Conservation (phyloP, 2,888 invertebrate genomes). For the Rotaria sp. region DNA sequence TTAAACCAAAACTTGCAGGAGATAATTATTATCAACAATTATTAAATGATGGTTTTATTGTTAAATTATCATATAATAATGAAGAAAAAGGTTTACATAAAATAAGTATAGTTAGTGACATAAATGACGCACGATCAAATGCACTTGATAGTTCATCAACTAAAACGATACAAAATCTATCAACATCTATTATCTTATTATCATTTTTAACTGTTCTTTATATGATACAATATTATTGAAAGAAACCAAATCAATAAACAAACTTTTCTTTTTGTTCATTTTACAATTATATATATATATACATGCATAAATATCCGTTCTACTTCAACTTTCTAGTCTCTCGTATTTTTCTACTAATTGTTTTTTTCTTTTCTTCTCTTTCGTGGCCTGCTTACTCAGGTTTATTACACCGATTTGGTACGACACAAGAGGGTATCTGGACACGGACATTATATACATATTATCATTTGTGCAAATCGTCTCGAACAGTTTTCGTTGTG, state of each 20-base stretch:
- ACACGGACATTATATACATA: background rate
- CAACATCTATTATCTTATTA: background rate
- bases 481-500: slow-evolving; percentile 10
- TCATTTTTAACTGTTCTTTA: background rate
- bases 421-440: background rate
- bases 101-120: background rate
- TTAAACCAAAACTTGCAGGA: background rate
- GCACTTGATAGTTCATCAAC: background rate
- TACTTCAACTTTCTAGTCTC: slow-evolving; percentile 11
- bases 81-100: background rate
- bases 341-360: slow-evolving; percentile 1
- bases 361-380: background rate
- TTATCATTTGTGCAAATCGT: slow-evolving; percentile 4
- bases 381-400: background rate
- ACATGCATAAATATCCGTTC: slow-evolving; percentile 1
- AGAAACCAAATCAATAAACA: background rate
- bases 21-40: slow-evolving; percentile 23
- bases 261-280: background rate
- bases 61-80: background rate
- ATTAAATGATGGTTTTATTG: slow-evolving; percentile 4
- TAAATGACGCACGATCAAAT: background rate
- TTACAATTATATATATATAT: slow-evolving; percentile 24
- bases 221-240: background rate
- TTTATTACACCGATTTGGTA: background rate
- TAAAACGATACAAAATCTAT: background rate